Percentiles rank a stretch among this genome's conserved stretches.
These are phyloP conservation scores for Ciconia nigra DNA, from an alignment of 2,797 vertebrate species.

Conservation along the genomic window DNA sequence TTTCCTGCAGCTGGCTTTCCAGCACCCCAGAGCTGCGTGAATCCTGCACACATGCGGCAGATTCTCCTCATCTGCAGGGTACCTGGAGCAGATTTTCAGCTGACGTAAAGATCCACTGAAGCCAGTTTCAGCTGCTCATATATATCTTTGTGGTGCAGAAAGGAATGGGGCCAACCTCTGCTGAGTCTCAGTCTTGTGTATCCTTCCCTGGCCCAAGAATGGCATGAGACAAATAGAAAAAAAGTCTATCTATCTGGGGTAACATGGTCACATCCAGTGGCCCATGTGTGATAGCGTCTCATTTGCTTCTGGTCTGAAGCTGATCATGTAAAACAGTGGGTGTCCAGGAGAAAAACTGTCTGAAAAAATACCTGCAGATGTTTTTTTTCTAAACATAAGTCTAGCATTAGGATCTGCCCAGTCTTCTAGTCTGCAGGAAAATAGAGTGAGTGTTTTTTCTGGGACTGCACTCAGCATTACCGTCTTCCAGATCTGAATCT, in stretches of 20 bases:
- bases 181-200: neutral
- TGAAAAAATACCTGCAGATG: neutral
- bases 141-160: neutral
- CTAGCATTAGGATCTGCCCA: neutral
- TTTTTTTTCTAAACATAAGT: neutral
- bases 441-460: neutral
- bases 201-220: neutral
- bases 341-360: neutral
- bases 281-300: neutral
- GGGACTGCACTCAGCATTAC: neutral
- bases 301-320: neutral
- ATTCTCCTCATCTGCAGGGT: neutral
- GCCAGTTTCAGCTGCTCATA: neutral
- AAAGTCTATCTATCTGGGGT: neutral
- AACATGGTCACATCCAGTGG: neutral
- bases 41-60: fast-evolving
- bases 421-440: neutral
- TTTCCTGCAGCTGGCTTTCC: neutral
- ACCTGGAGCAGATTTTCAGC: neutral
- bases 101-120: neutral
- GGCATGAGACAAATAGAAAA: neutral
- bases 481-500: neutral
- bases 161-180: neutral
- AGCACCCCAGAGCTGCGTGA: neutral
- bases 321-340: neutral